Evolutionary conservation across 1,140 invertebrate species (phyloP), one percentile per base, ranked within the genome.

Genomic region (Aphelinus atriplicis): DNA sequence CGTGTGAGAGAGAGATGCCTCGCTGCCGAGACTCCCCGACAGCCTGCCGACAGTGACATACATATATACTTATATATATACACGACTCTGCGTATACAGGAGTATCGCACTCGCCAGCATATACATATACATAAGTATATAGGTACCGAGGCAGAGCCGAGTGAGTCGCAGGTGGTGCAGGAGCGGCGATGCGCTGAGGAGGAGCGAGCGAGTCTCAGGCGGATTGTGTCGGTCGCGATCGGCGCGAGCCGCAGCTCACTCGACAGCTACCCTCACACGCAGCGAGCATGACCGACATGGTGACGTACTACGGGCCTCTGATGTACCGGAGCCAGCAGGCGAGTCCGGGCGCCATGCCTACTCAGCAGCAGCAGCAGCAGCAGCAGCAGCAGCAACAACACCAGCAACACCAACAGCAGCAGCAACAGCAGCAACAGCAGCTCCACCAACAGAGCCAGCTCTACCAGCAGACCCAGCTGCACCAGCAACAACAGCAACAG

Each of bases 261-360:
- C 47, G 46, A 51, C 64, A 43, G 50, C 50, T 42, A 47, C 55
- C 7, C 55, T 45, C 63, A 26, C 26, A 26, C 26, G 26, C 26
- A 26, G 26, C 26, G 26, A 26, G 26, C 26, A 26, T 26, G 26
- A 26, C 26, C 26, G 26, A 72, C 7, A 78, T 83, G 80, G 78
- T 84, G 45, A 80, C 83, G 0, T 82, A 83, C 45, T 85, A 84
- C 51, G 81, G 80, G 48, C 78, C 79, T 7, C 51, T 79, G 50
- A 76, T 83, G 76, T 83, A 81, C 46, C 78, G 81, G 1, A 81
- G 83, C 55, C 83, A 80, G 56, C 2, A 56, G 64, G 26, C 48
- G 47, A 7, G 47, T 1, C 45, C 5, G 0, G 42, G 51, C 4
- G 5, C 65, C n/a, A 7, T 43, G 53, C 48, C n/a, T 0, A 3